Evolutionary conservation across 2,888 invertebrate species (phyloP), one percentile per base, ranked within the genome.

Genomic region (Tachina fera): DNA sequence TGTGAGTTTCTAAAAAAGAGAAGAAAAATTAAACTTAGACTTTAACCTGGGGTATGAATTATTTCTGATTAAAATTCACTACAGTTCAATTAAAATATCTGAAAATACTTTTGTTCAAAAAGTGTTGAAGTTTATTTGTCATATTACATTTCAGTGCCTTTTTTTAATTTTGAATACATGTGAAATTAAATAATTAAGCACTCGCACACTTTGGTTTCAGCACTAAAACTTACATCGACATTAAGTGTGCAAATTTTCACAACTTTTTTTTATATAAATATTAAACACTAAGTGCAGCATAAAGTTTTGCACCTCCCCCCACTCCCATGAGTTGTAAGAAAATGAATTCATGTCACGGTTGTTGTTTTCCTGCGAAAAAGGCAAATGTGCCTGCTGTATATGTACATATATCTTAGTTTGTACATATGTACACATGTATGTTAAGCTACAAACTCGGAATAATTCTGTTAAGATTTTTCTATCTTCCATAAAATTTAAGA

Each of bases 91-190:
- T n/a, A n/a, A n/a, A n/a, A n/a, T n/a, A n/a, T n/a, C n/a, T n/a
- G 11, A 16, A 41, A 61, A 4, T 31, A 13, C 6, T n/a, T 61
- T 11, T 19, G 5, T 43, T 16, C 1, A 56, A 72, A 79, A 80
- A 72, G 84, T 84, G 84, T 80, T 65, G 67, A 84, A 76, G 61
- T 76, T 76, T 80, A 80, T 80, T 80, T 80, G 84, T 80, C 84
- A 80, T 67, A 47, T 76, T 72, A 80, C 61, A 80, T 72, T 76
- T 80, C 77, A 80, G 80, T 80, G 84, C 76, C 68, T 72, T 31
- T 67, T 71, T 14, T 70, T 65, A 76, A 71, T 84, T 80, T 47
- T 60, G 9, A 67, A 19, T 76, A 22, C 71, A 76, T 74, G 63
- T 74, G 49, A 77, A 84, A 77, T 77, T 72, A 78, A 74, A 84